Evolutionary conservation across 2,888 invertebrate genomes (phyloP).

Genomic region (Nycteola revayana): DNA sequence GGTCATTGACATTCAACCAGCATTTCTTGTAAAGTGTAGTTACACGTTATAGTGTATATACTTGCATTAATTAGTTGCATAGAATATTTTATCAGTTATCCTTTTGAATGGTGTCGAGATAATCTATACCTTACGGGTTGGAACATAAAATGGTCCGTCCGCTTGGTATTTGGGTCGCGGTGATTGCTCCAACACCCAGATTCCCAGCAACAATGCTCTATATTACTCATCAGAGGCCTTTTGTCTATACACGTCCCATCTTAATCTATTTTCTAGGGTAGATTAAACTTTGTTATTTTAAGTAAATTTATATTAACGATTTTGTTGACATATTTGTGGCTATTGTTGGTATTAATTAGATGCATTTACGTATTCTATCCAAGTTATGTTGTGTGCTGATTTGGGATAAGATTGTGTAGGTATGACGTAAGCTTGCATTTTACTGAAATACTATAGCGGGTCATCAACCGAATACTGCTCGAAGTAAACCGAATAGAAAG

Average conservation of each 20-base stretch:
- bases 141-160: constrained; percentile 38
- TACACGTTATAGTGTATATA: constrained; percentile 21
- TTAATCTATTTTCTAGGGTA: constrained; percentile 29
- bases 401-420: background rate
- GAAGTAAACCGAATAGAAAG: constrained; percentile 19
- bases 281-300: constrained; percentile 23
- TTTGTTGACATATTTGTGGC: constrained; percentile 7
- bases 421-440: constrained; percentile 6
- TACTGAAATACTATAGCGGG: constrained; percentile 3
- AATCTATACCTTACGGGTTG: constrained; percentile 37
- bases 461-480: constrained; percentile 17
- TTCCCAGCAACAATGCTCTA: constrained; percentile 52
- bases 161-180: constrained; percentile 59
- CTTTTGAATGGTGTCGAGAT: constrained; percentile 30
- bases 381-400: background rate
- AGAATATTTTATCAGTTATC: constrained; percentile 19
- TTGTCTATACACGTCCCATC: constrained; percentile 47
- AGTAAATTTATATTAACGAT: constrained; percentile 3
- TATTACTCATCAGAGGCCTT: constrained; percentile 50
- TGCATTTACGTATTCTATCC: background rate
- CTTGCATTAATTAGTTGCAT: constrained; percentile 31
- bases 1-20: constrained; percentile 54
- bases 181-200: constrained; percentile 61
- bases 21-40: constrained; percentile 31
- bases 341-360: background rate